Percentiles rank a stretch among this genome's conserved stretches.
Evolutionary conservation across 2,888 invertebrate genomes (phyloP).

Genomic region (Xanthorhoe designata): DNA sequence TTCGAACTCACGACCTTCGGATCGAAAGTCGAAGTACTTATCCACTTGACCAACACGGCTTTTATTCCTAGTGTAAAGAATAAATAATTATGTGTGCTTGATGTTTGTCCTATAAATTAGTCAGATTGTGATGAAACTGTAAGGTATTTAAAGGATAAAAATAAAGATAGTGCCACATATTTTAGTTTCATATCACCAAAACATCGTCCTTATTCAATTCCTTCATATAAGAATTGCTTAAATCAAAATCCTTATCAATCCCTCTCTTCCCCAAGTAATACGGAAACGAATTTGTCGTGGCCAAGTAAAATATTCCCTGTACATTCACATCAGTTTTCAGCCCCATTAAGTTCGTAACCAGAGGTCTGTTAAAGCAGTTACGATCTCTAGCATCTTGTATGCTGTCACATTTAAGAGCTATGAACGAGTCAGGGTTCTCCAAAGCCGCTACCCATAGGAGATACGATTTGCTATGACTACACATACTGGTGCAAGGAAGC

Average conservation of each 20-base stretch:
- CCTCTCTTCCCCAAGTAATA: constrained; percentile 56
- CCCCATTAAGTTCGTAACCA: constrained; percentile 42
- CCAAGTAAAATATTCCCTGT: constrained; percentile 55
- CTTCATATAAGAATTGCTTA: constrained; percentile 8
- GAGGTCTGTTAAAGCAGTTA: constrained; percentile 48
- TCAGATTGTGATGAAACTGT: too few relatives aligned
- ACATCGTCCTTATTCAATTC: constrained; percentile 28
- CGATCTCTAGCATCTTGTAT: constrained; percentile 48
- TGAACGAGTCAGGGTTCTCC: constrained; percentile 44
- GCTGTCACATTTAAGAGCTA: constrained; percentile 49
- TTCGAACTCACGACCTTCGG: too few relatives aligned
- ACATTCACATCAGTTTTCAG: constrained; percentile 47
- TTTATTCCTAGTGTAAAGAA: too few relatives aligned
- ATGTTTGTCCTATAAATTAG: too few relatives aligned
- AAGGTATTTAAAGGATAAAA: too few relatives aligned
- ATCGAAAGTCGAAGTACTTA: too few relatives aligned
- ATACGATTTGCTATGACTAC: constrained; percentile 45
- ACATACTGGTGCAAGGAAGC: constrained; percentile 42
- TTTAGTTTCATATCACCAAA: constrained; percentile 21
- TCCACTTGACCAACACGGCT: too few relatives aligned
- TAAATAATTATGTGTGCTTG: too few relatives aligned
- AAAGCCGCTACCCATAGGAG: constrained; percentile 48
- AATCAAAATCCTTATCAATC: constrained; percentile 49
- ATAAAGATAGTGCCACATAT: too few relatives aligned
- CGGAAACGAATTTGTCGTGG: constrained; percentile 49